These are phyloP conservation scores for Lydus trimaculatus DNA, from an alignment of 2,888 invertebrate species.

Conservation along the genomic window DNA sequence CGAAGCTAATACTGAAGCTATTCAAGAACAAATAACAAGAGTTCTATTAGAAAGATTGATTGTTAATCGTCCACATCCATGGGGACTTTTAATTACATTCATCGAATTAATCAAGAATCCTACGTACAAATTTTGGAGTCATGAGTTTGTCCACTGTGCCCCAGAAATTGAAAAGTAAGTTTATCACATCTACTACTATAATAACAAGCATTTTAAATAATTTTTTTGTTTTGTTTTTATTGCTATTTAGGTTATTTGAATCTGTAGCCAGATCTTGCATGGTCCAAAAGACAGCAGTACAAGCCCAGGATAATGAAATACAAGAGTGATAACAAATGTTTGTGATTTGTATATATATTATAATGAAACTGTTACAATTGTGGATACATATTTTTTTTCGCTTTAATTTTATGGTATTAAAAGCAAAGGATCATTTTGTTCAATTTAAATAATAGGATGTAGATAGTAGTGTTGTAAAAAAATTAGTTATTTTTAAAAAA, in stretches of 20 bases:
- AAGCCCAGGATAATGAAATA: conserved; percentile 70
- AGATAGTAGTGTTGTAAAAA: conserved; percentile 55
- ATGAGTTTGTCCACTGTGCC: conserved; percentile 99
- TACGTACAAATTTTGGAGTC: conserved; percentile 98
- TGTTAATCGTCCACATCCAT: conserved; percentile 98
- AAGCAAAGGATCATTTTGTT: conserved; percentile 31
- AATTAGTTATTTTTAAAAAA: conserved; percentile 58
- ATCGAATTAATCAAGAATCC: conserved; percentile 99
- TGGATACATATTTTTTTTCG: conserved; percentile 23
- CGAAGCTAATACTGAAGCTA: conserved; percentile 96
- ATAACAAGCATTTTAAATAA: neutral
- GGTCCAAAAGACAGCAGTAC: conserved; percentile 78
- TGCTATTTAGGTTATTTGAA: conserved; percentile 80
- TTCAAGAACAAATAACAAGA: conserved; percentile 97
- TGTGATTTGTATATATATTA: conserved; percentile 51
- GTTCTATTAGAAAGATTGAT: conserved; percentile 96
- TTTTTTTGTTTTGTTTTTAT: neutral
- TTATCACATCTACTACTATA: no score
- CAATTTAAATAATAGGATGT: conserved; percentile 46
- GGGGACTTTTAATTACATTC: conserved; percentile 98
- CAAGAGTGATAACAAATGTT: conserved; percentile 66
- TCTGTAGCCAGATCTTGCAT: conserved; percentile 97
- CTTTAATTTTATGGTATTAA: conserved; percentile 31
- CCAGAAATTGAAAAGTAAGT: conserved; percentile 99
- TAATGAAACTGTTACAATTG: conserved; percentile 34